These are phyloP conservation scores for Tridacna gigas DNA, from an alignment of 2,888 invertebrate genomes.

Conservation along the genomic window DNA sequence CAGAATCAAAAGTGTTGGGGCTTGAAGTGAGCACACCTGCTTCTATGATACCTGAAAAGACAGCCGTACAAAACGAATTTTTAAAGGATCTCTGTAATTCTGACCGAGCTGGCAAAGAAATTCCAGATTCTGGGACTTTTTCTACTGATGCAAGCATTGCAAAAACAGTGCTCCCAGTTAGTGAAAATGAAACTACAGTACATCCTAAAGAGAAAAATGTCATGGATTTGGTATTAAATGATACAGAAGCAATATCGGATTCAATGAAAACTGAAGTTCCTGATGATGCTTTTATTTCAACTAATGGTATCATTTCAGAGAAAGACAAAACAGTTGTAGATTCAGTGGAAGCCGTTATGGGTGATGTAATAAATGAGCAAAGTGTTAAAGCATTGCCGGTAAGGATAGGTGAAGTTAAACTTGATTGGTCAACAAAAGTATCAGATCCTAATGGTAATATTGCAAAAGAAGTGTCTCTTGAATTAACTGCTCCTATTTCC, in stretches of 20 bases:
- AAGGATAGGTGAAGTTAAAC: constrained; percentile 32
- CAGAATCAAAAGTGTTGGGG: neutral
- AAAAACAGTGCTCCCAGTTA: no score
- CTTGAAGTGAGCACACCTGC: neutral
- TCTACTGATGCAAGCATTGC: no score
- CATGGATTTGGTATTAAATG: no score
- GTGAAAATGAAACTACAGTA: no score
- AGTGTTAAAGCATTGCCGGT: constrained; percentile 5
- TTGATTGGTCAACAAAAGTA: constrained; percentile 48
- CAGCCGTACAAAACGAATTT: no score
- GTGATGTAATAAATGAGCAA: neutral
- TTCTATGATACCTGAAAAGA: neutral
- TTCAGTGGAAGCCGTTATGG: neutral
- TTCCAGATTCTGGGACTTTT: no score
- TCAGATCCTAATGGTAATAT: constrained; percentile 21
- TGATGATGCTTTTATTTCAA: neutral
- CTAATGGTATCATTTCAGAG: neutral
- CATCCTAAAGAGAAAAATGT: no score
- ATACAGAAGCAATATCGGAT: no score
- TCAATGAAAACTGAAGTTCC: no score
- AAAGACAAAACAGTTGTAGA: neutral
- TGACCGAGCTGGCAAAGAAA: no score
- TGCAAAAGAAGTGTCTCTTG: constrained; percentile 19
- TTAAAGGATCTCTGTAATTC: no score
- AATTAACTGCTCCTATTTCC: constrained; percentile 10